Evolutionary conservation across 2,888 invertebrate species (phyloP).

Genomic region (Graphium colonna): DNA sequence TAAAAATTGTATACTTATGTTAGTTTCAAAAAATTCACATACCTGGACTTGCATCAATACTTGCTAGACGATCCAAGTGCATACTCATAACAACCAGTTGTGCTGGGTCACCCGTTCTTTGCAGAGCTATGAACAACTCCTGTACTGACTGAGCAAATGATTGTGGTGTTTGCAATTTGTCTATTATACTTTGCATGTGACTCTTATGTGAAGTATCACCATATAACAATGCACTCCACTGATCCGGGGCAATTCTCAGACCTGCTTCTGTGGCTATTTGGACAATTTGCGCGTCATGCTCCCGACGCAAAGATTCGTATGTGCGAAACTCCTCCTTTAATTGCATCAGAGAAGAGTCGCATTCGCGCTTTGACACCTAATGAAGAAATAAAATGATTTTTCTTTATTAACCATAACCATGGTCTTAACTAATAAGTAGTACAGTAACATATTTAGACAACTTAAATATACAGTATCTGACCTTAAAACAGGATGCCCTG

Average conservation of each 20-base stretch:
- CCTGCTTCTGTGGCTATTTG: constrained; percentile 99
- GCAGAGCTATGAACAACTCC: constrained; percentile 93
- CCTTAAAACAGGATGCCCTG: constrained; percentile 98
- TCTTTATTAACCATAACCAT: too few relatives aligned
- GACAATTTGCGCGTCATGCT: constrained; percentile 99
- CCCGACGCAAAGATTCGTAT: constrained; percentile 94
- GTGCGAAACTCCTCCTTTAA: constrained; percentile 97
- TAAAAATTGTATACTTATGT: too few relatives aligned
- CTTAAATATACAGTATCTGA: constrained; percentile 45
- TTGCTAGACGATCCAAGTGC: constrained; percentile 91
- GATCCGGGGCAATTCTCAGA: constrained; percentile 97
- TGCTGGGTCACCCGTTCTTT: constrained; percentile 91
- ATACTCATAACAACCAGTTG: constrained; percentile 87
- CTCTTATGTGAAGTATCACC: constrained; percentile 97
- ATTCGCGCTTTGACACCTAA: constrained; percentile 96
- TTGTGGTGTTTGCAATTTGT: constrained; percentile 95
- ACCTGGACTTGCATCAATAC: constrained; percentile 92
- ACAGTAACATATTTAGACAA: too few relatives aligned
- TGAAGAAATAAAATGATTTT: too few relatives aligned
- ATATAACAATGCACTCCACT: constrained; percentile 96
- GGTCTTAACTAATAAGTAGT: too few relatives aligned
- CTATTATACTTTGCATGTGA: constrained; percentile 94
- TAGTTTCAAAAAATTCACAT: constrained; percentile 30
- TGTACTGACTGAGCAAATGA: constrained; percentile 95
- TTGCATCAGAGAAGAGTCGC: constrained; percentile 98